Evolutionary conservation across 2,797 vertebrate species (phyloP).

Genomic region (Spinus olivaceus): DNA sequence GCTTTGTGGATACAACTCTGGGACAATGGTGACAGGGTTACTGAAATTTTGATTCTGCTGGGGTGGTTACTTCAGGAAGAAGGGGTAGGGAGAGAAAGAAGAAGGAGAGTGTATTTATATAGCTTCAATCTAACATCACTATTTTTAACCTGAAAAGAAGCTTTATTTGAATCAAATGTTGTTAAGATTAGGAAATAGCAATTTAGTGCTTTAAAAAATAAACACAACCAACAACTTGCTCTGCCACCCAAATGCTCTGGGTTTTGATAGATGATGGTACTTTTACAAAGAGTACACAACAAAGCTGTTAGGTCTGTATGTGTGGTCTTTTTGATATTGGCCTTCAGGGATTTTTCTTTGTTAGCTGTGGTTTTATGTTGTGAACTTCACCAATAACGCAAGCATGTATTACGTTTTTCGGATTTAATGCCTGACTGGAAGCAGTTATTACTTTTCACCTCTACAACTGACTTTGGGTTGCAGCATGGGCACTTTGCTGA

Average conservation of each 20-base stretch:
- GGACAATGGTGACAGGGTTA: not conserved
- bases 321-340: not conserved
- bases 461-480: not conserved
- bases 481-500: not conserved
- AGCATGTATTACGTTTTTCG: not conserved
- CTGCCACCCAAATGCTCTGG: accelerated
- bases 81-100: not conserved
- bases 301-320: not conserved
- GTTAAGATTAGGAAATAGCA: not conserved
- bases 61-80: not conserved
- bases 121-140: not conserved
- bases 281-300: not conserved
- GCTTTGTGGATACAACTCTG: not conserved
- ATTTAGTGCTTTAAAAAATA: not conserved
- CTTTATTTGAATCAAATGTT: not conserved
- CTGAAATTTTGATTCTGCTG: not conserved
- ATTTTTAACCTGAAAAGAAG: not conserved
- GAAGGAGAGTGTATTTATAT: not conserved
- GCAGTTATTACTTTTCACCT: not conserved
- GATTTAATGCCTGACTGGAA: not conserved
- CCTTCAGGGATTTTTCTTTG: not conserved
- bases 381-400: not conserved
- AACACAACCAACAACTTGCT: accelerated
- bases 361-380: not conserved
- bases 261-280: not conserved